Evolutionary conservation across 2,113 vertebrate genomes (phyloP).

Genomic region (Bathybates hornii): DNA sequence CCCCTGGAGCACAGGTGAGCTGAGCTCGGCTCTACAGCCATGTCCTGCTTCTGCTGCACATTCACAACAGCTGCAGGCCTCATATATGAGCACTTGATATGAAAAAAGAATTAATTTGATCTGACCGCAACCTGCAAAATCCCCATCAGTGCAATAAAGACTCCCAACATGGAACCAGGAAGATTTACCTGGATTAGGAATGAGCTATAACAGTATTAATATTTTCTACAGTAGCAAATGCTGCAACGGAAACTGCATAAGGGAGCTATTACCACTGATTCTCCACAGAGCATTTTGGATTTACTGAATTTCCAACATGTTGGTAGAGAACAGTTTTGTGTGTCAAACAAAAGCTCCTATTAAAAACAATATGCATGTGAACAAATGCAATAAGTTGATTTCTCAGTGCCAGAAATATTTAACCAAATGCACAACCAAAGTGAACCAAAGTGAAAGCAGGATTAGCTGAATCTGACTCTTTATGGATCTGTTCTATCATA

Average conservation of each 20-base stretch:
- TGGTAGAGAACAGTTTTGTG: background rate
- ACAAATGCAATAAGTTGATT: background rate
- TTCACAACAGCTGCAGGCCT: slow-evolving; percentile 51
- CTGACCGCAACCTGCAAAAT: background rate
- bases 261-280: background rate
- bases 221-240: slow-evolving; percentile 4
- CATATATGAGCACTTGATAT: slow-evolving; percentile 7
- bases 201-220: background rate
- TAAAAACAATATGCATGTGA: background rate
- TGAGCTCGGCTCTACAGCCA: background rate
- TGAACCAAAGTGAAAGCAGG: background rate
- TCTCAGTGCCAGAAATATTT: background rate
- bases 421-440: rapidly evolving
- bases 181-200: slow-evolving; percentile 28
- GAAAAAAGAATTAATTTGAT: slow-evolving; percentile 22
- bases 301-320: background rate
- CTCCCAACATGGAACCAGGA: background rate
- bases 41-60: background rate
- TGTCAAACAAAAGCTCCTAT: background rate
- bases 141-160: slow-evolving; percentile 24
- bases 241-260: background rate
- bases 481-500: too few relatives aligned
- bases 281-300: background rate
- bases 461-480: background rate
- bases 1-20: slow-evolving; percentile 17